Evolutionary conservation across 2,888 invertebrate species (phyloP).

Genomic region (Parthenolecanium corni): DNA sequence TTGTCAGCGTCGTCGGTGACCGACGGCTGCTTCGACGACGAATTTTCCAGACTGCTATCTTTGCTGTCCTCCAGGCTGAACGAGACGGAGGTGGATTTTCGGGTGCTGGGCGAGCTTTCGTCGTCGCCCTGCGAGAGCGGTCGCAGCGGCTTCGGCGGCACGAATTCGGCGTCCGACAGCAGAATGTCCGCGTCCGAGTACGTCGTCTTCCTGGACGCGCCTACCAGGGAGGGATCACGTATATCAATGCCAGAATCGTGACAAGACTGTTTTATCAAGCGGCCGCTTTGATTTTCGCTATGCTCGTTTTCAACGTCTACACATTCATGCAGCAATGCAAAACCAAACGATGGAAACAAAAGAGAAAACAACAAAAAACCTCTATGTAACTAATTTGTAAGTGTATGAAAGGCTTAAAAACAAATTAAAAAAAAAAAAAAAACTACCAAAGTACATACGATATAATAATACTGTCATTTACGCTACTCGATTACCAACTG

Average conservation of each 20-base stretch:
- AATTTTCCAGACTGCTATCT: constrained; percentile 35
- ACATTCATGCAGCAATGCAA: neutral
- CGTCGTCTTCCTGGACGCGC: constrained; percentile 44
- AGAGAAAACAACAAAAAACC: neutral
- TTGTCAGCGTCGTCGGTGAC: constrained; percentile 27
- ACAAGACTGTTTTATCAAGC: constrained; percentile 69
- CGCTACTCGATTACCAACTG: too few species aligned
- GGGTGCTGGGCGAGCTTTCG: constrained; percentile 43
- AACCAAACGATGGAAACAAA: too few species aligned
- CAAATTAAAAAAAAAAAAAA: too few species aligned
- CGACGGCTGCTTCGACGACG: constrained; percentile 7
- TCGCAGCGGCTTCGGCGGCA: constrained; percentile 69
- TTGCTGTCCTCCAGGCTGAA: constrained; percentile 54
- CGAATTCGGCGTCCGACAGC: constrained; percentile 66
- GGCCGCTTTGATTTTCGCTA: constrained; percentile 39
- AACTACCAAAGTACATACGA: neutral
- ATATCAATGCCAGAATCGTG: constrained; percentile 85
- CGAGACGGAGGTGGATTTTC: constrained; percentile 60
- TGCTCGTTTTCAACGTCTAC: constrained; percentile 37
- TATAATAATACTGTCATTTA: too few species aligned
- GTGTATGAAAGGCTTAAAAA: too few species aligned
- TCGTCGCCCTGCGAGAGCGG: constrained; percentile 45
- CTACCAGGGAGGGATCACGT: constrained; percentile 51
- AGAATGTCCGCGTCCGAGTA: constrained; percentile 76
- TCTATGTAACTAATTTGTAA: too few species aligned